Evolutionary conservation across 2,113 vertebrate species (phyloP).

Genomic region (Cervus canadensis): DNA sequence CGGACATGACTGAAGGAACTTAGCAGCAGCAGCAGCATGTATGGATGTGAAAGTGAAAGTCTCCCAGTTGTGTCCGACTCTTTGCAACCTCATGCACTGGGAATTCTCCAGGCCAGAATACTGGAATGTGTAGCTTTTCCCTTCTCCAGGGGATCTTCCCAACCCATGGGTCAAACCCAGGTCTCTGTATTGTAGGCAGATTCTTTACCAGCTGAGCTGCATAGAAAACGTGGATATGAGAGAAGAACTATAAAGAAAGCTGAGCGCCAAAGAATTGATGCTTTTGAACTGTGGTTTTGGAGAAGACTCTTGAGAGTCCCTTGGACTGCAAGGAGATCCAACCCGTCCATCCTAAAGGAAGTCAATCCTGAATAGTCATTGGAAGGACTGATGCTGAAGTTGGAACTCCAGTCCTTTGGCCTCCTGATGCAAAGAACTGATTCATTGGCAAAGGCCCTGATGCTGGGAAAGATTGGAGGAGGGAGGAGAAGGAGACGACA

Average conservation of each 20-base stretch:
- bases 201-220: neutral
- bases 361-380: neutral
- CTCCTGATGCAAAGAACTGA: neutral
- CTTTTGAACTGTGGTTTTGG: neutral
- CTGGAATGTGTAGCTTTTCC: neutral
- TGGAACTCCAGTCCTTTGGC: neutral
- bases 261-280: fast-evolving
- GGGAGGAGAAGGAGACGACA: neutral
- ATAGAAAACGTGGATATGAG: neutral
- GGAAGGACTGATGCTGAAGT: neutral
- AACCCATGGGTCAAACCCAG: neutral
- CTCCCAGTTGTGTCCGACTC: neutral
- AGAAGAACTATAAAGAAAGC: neutral
- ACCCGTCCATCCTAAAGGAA: neutral
- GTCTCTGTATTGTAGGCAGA: neutral
- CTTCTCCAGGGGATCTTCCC: neutral
- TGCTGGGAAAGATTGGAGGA: neutral
- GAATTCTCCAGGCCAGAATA: neutral
- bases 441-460: neutral
- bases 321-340: neutral
- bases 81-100: neutral
- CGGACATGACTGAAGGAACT: too few species aligned
- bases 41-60: neutral
- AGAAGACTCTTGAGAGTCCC: neutral
- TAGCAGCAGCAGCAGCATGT: neutral